phyloP scores from a whole-genome alignment of 2,113 vertebrate genomes.

The Tychaedon coryphoeus region DNA sequence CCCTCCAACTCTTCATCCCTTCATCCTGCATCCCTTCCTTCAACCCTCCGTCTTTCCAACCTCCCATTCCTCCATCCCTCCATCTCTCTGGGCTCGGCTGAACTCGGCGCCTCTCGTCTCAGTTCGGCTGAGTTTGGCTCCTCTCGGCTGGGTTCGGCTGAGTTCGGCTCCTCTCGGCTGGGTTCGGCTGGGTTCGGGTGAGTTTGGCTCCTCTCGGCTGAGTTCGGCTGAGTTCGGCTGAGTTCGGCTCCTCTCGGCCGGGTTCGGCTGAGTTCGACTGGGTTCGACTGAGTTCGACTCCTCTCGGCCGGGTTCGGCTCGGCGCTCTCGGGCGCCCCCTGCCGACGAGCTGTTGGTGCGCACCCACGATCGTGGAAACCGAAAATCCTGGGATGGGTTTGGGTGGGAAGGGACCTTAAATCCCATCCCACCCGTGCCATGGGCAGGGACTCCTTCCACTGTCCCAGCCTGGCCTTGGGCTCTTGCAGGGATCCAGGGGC shows the following conservation, averaged over 20 bases:
- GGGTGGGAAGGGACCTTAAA: neutral
- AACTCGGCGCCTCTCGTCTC: too few species aligned
- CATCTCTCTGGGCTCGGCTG: neutral
- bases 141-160: too few species aligned
- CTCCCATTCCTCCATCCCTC: neutral
- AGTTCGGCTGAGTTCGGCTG: too few species aligned
- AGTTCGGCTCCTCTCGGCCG: neutral
- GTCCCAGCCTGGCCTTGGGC: neutral
- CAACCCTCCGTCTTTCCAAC: too few species aligned
- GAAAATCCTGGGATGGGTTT: neutral
- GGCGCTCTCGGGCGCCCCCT: neutral
- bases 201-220: too few species aligned
- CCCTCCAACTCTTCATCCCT: too few species aligned
- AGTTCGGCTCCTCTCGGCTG: neutral
- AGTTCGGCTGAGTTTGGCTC: too few species aligned
- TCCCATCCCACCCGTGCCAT: neutral
- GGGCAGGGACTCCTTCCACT: too few species aligned
- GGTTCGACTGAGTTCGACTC: neutral
- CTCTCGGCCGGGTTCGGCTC: too few species aligned
- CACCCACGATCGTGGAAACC: accelerated
- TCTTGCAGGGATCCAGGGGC: neutral
- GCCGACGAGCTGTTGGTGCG: accelerated
- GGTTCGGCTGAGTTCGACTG: too few species aligned
- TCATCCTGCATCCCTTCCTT: too few species aligned
- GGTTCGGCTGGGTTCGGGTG: too few species aligned